Evolutionary conservation across 2,797 vertebrate species (phyloP).

Genomic region (Picus viridis): DNA sequence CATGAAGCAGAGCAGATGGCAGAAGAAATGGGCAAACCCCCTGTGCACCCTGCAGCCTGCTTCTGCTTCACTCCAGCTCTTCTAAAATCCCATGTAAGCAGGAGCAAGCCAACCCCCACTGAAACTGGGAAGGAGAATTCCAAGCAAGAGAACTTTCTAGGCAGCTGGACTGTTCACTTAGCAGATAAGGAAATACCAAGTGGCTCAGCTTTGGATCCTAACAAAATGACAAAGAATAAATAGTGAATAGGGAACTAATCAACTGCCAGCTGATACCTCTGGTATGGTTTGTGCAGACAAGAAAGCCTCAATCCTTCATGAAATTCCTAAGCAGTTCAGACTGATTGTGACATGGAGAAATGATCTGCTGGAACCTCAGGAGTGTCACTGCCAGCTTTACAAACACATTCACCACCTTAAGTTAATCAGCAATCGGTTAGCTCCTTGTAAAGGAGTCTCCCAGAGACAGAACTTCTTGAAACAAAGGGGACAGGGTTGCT

Average conservation of each 20-base stretch:
- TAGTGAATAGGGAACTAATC: neutral
- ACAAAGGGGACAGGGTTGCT: neutral
- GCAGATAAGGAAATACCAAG: neutral
- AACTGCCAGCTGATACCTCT: slow-evolving; percentile 31
- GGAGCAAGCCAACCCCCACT: neutral
- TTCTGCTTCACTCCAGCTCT: neutral
- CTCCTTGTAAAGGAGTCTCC: slow-evolving; percentile 23
- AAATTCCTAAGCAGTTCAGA: neutral
- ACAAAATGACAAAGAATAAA: slow-evolving; percentile 19
- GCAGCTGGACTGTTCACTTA: neutral
- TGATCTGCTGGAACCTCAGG: slow-evolving; percentile 16
- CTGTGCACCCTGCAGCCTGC: neutral
- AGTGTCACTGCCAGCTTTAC: neutral
- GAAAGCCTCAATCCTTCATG: neutral
- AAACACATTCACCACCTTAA: neutral
- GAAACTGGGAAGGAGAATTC: neutral
- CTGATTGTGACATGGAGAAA: neutral
- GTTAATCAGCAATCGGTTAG: neutral
- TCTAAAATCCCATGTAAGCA: neutral
- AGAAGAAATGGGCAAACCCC: neutral
- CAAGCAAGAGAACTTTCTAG: neutral
- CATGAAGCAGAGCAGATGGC: neutral
- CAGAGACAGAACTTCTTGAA: slow-evolving; percentile 17
- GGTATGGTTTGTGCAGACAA: slow-evolving; percentile 6
- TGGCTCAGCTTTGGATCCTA: neutral